phyloP scores from a whole-genome alignment of 2,113 vertebrate species.

The Salvelinus fontinalis region DNA sequence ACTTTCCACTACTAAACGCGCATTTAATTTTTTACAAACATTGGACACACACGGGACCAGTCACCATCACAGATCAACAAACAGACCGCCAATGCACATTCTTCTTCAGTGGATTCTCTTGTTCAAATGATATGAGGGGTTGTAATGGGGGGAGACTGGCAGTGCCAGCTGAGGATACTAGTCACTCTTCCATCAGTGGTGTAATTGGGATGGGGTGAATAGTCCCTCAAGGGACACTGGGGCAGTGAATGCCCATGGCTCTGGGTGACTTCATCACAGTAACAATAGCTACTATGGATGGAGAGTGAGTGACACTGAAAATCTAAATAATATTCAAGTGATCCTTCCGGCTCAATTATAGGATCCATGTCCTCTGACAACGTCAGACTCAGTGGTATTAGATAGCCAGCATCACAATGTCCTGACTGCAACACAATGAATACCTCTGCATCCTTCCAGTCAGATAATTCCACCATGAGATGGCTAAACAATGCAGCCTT shows the following conservation, averaged over 20 bases:
- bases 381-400: not conserved
- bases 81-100: not conserved
- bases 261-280: slow-evolving; percentile 1
- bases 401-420: slow-evolving; percentile 1
- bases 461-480: not conserved
- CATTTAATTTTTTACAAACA: not conserved
- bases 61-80: not conserved
- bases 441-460: no score
- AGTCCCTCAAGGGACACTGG: no score
- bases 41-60: not conserved
- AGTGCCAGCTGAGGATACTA: not conserved
- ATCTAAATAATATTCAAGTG: not conserved
- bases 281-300: not conserved
- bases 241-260: not conserved
- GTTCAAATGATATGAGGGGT: not conserved
- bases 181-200: not conserved
- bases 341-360: not conserved
- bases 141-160: not conserved
- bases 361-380: not conserved
- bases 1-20: no score
- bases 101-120: no score
- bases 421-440: not conserved
- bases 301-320: not conserved
- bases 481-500: slow-evolving; percentile 1
- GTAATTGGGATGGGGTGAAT: not conserved